phyloP scores from a whole-genome alignment of 2,888 invertebrate genomes.

The Leptarthrus brevirostris region DNA sequence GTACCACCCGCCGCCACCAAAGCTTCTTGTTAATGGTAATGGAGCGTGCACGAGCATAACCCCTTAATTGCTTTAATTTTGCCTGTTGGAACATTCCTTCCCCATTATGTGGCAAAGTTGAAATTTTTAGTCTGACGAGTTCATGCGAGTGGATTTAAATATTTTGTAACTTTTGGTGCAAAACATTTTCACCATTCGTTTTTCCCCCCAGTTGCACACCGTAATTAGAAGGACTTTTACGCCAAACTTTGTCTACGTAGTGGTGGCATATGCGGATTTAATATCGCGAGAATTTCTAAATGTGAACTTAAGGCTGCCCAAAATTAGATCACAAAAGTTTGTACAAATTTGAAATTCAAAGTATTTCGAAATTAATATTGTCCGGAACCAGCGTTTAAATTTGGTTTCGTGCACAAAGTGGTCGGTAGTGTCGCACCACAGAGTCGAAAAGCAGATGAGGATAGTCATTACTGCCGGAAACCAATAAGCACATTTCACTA shows the following conservation, averaged over 20 bases:
- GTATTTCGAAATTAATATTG: too few relatives aligned
- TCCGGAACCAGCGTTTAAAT: too few relatives aligned
- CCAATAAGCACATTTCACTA: too few relatives aligned
- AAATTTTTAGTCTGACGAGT: conserved; percentile 34
- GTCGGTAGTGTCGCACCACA: too few relatives aligned
- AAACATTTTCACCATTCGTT: not conserved
- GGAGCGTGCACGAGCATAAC: conserved; percentile 49
- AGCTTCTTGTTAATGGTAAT: conserved; percentile 44
- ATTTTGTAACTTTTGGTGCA: conserved; percentile 29
- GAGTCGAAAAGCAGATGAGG: too few relatives aligned
- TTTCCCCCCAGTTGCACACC: not conserved
- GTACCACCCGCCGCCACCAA: not conserved
- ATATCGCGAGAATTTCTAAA: conserved; percentile 19
- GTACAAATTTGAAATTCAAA: not conserved
- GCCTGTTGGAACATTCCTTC: conserved; percentile 33
- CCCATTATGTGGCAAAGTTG: conserved; percentile 28
- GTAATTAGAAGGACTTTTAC: conserved; percentile 18
- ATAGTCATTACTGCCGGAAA: too few relatives aligned
- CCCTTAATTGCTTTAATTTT: conserved; percentile 51
- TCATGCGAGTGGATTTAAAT: conserved; percentile 20
- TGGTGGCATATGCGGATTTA: not conserved
- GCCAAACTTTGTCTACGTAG: not conserved
- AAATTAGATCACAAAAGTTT: not conserved
- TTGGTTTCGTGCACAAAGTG: too few relatives aligned
- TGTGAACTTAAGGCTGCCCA: conserved; percentile 1